These are phyloP conservation scores for Apodemus agrarius DNA, from an alignment of 2,797 vertebrate genomes.

Conservation along the genomic window DNA sequence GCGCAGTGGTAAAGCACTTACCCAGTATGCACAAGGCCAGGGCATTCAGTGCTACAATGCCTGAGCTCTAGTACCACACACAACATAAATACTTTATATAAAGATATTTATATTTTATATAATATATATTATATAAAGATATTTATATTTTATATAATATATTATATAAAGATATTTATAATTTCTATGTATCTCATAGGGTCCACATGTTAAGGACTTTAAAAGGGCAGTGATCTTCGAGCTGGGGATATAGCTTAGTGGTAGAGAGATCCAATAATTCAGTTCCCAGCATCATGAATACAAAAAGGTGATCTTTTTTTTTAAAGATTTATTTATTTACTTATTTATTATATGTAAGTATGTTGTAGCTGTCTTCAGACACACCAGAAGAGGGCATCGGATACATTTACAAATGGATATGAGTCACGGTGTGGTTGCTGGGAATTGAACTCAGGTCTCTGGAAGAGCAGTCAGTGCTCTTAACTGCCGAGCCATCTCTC, in stretches of 20 bases:
- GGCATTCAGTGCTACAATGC: not conserved
- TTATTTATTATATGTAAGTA: not conserved
- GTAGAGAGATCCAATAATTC: too few species aligned
- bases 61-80: not conserved
- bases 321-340: too few species aligned
- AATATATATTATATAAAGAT: not conserved
- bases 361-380: not conserved
- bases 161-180: too few species aligned
- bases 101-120: too few species aligned
- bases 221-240: not conserved
- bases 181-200: constrained; percentile 30
- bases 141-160: too few species aligned
- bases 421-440: not conserved
- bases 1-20: not conserved
- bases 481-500: not conserved
- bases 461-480: not conserved
- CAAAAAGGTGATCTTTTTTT: not conserved
- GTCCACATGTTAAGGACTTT: constrained; percentile 46
- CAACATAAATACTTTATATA: not conserved
- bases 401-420: not conserved
- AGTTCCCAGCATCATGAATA: not conserved
- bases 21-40: not conserved
- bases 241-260: not conserved
- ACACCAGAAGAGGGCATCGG: not conserved
- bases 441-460: not conserved